phyloP scores from a whole-genome alignment of 2,113 vertebrate genomes.

The Lepidiolamprologus cunningtoni region DNA sequence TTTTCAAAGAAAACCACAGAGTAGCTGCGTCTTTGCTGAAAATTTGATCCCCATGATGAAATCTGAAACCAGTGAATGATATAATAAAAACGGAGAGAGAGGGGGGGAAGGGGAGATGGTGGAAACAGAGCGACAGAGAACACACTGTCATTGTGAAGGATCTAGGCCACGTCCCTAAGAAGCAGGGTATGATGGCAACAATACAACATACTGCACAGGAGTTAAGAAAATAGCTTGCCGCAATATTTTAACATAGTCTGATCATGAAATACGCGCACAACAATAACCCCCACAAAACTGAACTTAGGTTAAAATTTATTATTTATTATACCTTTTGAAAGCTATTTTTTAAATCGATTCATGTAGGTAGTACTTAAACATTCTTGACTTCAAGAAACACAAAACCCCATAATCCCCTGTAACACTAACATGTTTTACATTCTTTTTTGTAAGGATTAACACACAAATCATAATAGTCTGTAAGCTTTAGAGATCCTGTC shows the following conservation, averaged over 20 bases:
- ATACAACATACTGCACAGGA: background rate
- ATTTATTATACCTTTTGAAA: no score
- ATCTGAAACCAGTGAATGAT: background rate
- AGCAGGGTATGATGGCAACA: background rate
- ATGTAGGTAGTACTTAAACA: background rate
- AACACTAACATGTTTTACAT: background rate
- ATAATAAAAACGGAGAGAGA: background rate
- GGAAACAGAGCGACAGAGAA: background rate
- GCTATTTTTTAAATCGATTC: background rate
- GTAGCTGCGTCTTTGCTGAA: background rate
- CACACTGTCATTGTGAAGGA: constrained; percentile 29
- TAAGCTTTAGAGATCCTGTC: background rate
- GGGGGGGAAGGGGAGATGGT: background rate
- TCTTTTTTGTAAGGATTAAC: background rate
- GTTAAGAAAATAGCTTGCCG: background rate
- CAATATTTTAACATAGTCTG: background rate
- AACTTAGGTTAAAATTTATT: background rate
- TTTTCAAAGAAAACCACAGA: background rate
- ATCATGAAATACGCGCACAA: background rate
- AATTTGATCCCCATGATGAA: background rate
- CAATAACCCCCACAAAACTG: background rate
- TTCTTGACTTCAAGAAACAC: background rate
- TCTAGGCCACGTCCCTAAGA: constrained; percentile 49
- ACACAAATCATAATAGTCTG: background rate
- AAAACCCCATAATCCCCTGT: background rate